These are phyloP conservation scores for Pecten maximus DNA, from an alignment of 2,888 invertebrate species.

Conservation along the genomic window DNA sequence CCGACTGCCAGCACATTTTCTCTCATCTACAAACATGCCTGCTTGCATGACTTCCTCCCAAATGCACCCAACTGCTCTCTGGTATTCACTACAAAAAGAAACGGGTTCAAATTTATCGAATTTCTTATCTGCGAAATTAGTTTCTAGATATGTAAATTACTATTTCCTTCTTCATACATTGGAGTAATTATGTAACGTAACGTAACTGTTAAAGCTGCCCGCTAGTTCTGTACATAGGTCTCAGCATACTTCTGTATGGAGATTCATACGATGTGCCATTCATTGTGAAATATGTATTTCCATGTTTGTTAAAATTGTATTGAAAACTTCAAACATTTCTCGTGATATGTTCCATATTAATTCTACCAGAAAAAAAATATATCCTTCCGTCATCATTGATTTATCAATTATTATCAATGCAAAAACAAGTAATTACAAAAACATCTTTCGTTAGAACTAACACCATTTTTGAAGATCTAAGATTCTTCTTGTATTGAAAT, in stretches of 20 bases:
- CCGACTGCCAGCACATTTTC: background rate
- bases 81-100: background rate
- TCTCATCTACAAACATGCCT: background rate
- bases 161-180: background rate
- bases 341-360: too few relatives aligned
- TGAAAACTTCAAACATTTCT: too few relatives aligned
- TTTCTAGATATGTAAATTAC: slow-evolving; percentile 4
- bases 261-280: background rate
- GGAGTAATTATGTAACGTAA: background rate
- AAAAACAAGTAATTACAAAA: too few relatives aligned
- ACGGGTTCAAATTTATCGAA: background rate
- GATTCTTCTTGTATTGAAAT: too few relatives aligned
- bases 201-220: background rate
- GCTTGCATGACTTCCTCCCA: slow-evolving; percentile 24
- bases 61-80: slow-evolving; percentile 14
- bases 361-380: too few relatives aligned
- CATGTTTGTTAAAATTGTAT: too few relatives aligned
- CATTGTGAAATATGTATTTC: too few relatives aligned
- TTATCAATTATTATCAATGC: too few relatives aligned
- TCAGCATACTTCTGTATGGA: background rate
- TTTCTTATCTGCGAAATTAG: slow-evolving; percentile 2
- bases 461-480: too few relatives aligned
- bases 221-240: background rate
- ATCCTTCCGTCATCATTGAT: too few relatives aligned
- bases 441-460: too few relatives aligned